phyloP scores from a whole-genome alignment of 2,113 vertebrate genomes.

The Struthio camelus region DNA sequence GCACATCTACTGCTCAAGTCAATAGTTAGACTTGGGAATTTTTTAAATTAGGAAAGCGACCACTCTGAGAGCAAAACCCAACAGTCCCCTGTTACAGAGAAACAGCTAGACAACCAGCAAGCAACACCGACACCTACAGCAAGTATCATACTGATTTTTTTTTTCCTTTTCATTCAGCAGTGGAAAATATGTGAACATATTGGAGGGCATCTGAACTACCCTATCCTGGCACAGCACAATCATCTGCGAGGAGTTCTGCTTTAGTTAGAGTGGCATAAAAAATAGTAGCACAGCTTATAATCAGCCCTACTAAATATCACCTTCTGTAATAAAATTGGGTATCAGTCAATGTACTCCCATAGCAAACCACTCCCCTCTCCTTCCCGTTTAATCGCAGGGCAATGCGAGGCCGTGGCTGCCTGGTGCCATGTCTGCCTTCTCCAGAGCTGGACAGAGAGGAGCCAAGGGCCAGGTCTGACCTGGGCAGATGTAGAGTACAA shows the following conservation, averaged over 20 bases:
- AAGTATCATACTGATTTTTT: background rate
- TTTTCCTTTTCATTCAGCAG: slow-evolving; percentile 16
- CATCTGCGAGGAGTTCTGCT: background rate
- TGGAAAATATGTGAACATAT: slow-evolving; percentile 27
- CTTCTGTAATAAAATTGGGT: background rate
- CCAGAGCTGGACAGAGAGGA: background rate
- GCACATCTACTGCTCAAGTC: slow-evolving; percentile 9
- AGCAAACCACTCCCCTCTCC: background rate
- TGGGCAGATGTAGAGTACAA: background rate
- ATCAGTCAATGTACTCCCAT: background rate
- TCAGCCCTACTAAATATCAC: background rate
- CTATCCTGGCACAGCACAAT: background rate
- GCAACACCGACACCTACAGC: background rate
- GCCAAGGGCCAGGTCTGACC: background rate
- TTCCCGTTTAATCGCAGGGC: background rate
- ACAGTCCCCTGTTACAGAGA: background rate
- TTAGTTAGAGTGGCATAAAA: background rate
- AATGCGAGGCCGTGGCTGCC: background rate
- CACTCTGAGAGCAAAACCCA: background rate
- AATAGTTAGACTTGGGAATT: slow-evolving; percentile 23
- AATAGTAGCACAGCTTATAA: background rate
- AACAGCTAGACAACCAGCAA: background rate
- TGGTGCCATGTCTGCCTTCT: background rate
- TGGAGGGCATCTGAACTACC: background rate
- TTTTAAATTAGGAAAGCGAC: slow-evolving; percentile 40